Conservation (phyloP, 1,140 invertebrate species). For the Chymomyza costata region DNA sequence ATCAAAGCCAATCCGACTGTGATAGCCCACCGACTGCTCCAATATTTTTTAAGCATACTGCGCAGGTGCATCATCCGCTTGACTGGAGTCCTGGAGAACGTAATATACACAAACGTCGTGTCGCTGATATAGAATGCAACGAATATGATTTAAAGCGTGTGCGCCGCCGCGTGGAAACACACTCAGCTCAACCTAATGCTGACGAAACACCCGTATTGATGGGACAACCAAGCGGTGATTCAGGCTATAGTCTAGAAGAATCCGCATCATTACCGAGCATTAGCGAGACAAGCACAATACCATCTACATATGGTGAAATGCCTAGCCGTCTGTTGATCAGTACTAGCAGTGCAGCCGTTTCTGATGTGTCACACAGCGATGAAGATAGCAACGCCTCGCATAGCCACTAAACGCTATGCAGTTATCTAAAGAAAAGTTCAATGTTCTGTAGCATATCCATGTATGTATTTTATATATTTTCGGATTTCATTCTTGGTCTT, state of each 20-base stretch:
- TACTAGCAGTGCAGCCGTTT: constrained; percentile 53
- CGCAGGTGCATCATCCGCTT: constrained; percentile 44
- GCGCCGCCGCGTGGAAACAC: neutral
- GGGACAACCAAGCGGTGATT: constrained; percentile 17
- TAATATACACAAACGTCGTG: constrained; percentile 16
- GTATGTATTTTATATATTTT: no score
- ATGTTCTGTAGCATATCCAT: no score
- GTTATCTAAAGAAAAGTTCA: no score
- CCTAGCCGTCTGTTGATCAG: constrained; percentile 50
- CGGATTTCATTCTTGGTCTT: no score
- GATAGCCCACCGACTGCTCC: constrained; percentile 26
- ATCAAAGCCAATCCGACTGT: neutral
- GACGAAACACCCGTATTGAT: constrained; percentile 30
- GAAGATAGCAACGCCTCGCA: neutral
- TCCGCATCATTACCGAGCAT: constrained; percentile 26
- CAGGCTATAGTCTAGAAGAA: constrained; percentile 39
- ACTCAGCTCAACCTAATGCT: neutral
- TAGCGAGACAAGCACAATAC: constrained; percentile 10
- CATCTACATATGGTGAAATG: constrained; percentile 49
- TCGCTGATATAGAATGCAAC: neutral
- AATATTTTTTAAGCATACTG: constrained; percentile 24
- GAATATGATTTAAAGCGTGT: constrained; percentile 13
- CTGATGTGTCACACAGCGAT: constrained; percentile 24
- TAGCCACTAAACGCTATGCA: no score
- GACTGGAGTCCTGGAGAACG: constrained; percentile 37